Conservation (phyloP, 2,113 vertebrate genomes). For the Dicentrarchus labrax region DNA sequence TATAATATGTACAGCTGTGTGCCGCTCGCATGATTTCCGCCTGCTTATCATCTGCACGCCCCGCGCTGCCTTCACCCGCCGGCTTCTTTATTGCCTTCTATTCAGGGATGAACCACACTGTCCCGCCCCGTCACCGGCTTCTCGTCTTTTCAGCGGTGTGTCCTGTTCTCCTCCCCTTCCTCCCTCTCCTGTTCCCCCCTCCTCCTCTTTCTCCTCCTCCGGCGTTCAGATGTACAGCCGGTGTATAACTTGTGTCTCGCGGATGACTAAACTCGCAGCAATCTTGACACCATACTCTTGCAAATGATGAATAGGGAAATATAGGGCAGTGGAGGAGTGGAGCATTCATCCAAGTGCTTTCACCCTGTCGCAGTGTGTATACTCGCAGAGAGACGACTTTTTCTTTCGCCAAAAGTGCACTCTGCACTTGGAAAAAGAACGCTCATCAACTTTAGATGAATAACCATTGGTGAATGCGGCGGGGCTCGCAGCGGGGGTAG, state of each 20-base stretch:
- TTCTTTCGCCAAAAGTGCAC: slow-evolving; percentile 33
- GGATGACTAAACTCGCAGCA: slow-evolving; percentile 59
- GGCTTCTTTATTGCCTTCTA: slow-evolving; percentile 45
- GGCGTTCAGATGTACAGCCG: slow-evolving; percentile 42
- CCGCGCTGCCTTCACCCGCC: slow-evolving; percentile 18
- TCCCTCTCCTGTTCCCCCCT: slow-evolving; percentile 21
- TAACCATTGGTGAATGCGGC: slow-evolving; percentile 38
- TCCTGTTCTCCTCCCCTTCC: slow-evolving; percentile 68
- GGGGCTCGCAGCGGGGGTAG: slow-evolving; percentile 16
- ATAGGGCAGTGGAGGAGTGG: slow-evolving; percentile 53
- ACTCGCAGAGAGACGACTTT: slow-evolving; percentile 12
- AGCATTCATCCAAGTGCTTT: slow-evolving; percentile 62
- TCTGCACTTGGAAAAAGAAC: slow-evolving; percentile 42
- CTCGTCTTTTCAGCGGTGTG: slow-evolving; percentile 52
- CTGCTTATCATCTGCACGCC: slow-evolving; percentile 31
- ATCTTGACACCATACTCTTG: slow-evolving; percentile 40
- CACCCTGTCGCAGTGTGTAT: slow-evolving; percentile 24
- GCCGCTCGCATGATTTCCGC: slow-evolving; percentile 39
- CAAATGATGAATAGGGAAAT: slow-evolving; percentile 68
- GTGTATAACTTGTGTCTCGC: slow-evolving; percentile 39
- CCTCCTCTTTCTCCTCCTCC: slow-evolving; percentile 25
- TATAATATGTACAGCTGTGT: slow-evolving; percentile 74
- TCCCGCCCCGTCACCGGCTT: slow-evolving; percentile 51
- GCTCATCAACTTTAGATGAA: slow-evolving; percentile 68
- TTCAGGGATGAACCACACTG: slow-evolving; percentile 42